phyloP scores from a whole-genome alignment of 2,888 invertebrate genomes.

The Leptura quadrifasciata region DNA sequence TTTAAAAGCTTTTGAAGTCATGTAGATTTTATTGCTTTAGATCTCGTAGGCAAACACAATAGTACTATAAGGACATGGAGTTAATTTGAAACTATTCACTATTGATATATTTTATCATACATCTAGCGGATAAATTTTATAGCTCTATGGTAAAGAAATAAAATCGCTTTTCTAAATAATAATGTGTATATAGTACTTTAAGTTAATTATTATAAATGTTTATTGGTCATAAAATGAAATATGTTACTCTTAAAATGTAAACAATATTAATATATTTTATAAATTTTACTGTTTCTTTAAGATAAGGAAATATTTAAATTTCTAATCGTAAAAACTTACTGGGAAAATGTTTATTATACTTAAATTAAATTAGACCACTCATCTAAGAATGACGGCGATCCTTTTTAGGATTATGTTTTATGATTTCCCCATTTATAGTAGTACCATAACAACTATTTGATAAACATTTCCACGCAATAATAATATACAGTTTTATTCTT shows the following conservation, averaged over 20 bases:
- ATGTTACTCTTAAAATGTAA: not conserved
- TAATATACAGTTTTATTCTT: no score
- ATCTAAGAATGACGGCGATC: no score
- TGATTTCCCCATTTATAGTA: no score
- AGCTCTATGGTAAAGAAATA: not conserved
- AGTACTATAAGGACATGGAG: not conserved
- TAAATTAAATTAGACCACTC: no score
- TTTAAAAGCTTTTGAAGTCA: conserved; percentile 15
- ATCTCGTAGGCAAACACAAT: not conserved
- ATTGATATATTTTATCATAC: conserved; percentile 19
- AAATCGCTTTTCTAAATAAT: not conserved
- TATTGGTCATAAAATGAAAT: not conserved
- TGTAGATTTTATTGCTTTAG: not conserved
- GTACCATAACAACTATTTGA: no score
- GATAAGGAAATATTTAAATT: conserved; percentile 1
- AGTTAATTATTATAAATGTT: conserved; percentile 7
- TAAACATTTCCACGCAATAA: no score
- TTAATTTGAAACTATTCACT: not conserved
- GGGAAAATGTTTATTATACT: not conserved
- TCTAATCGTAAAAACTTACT: not conserved
- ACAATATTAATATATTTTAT: conserved; percentile 3
- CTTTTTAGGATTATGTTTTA: no score
- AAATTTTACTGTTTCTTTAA: not conserved
- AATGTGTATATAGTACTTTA: not conserved
- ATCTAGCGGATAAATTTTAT: conserved; percentile 7